phyloP scores from a whole-genome alignment of 2,888 invertebrate species.

The Eilema depressum region DNA sequence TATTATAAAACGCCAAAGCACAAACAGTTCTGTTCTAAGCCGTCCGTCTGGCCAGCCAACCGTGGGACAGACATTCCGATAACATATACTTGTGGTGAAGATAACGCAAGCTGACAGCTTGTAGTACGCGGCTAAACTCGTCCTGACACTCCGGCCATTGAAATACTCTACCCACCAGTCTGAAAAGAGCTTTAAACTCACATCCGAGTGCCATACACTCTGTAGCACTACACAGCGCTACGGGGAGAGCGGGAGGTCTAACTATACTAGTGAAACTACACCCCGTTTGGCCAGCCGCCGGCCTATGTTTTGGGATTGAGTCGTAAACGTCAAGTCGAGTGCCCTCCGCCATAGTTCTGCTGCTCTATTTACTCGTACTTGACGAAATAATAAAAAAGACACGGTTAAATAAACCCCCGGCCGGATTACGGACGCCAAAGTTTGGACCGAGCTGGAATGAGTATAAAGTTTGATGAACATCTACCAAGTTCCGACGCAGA shows the following conservation, averaged over 20 bases:
- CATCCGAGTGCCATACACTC: conserved; percentile 47
- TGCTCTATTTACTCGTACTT: conserved; percentile 77
- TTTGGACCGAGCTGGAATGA: conserved; percentile 61
- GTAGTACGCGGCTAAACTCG: conserved; percentile 77
- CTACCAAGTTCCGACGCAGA: conserved; percentile 58
- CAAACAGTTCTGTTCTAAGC: conserved; percentile 47
- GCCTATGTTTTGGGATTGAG: conserved; percentile 83
- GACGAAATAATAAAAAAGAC: conserved; percentile 67
- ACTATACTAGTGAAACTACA: conserved; percentile 73
- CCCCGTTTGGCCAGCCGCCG: conserved; percentile 71
- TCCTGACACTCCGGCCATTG: conserved; percentile 76
- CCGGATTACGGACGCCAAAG: conserved; percentile 67
- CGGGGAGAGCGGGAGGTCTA: conserved; percentile 64
- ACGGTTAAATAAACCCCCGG: conserved; percentile 62
- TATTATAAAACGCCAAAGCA: conserved; percentile 45
- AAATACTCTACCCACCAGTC: conserved; percentile 66
- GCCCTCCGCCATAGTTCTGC: conserved; percentile 75
- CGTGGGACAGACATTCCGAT: conserved; percentile 72
- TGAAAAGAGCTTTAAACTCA: conserved; percentile 61
- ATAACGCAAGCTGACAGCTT: conserved; percentile 79
- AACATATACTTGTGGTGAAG: conserved; percentile 71
- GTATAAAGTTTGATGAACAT: conserved; percentile 70
- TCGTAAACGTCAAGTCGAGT: conserved; percentile 85
- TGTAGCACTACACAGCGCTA: conserved; percentile 34
- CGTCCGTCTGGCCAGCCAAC: conserved; percentile 53